These are phyloP conservation scores for Nasua narica DNA, from an alignment of 2,797 vertebrate species.

Conservation along the genomic window DNA sequence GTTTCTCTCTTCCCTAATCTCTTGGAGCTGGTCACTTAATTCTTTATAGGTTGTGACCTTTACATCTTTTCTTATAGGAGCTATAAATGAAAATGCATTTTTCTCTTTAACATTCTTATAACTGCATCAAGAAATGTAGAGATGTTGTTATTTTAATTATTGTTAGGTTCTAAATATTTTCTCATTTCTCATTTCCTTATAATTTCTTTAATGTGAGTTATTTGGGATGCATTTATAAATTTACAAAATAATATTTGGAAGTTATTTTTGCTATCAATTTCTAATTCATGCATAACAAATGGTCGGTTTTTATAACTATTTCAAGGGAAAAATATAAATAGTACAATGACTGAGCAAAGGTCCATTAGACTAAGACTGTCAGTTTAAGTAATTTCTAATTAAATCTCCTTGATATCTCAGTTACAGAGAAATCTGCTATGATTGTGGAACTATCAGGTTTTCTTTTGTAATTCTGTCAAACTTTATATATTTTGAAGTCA, in stretches of 20 bases:
- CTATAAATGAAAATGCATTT: neutral
- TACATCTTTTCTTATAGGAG: neutral
- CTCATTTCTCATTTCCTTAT: neutral
- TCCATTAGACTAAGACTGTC: neutral
- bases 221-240: neutral
- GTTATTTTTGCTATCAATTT: neutral
- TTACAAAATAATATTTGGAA: neutral
- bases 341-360: neutral
- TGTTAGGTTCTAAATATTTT: neutral
- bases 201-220: neutral
- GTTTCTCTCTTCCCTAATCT: neutral
- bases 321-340: neutral
- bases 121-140: neutral
- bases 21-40: neutral
- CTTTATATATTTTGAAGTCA: neutral
- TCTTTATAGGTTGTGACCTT: neutral
- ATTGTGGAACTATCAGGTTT: neutral
- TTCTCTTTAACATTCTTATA: neutral
- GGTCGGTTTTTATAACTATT: neutral
- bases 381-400: neutral
- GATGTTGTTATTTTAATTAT: neutral
- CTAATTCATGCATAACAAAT: neutral
- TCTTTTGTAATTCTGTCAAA: neutral
- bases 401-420: neutral
- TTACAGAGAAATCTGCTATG: neutral